A percentile compares a stretch with the other conserved stretches of the same genome.
phyloP scores from a whole-genome alignment of 2,113 vertebrate genomes.

The Herpailurus yagouaroundi region DNA sequence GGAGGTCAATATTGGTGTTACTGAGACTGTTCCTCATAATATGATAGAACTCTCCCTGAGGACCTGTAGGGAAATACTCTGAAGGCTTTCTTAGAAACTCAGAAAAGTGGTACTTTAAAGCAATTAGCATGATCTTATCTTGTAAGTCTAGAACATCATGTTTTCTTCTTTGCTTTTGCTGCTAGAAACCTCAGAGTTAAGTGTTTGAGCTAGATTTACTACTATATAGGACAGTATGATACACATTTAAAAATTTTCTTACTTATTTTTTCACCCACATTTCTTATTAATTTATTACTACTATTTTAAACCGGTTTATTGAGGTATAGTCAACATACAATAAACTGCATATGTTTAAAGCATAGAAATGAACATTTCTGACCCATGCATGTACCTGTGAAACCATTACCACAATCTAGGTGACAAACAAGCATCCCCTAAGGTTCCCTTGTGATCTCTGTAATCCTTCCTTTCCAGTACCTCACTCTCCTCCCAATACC shows the following conservation, averaged over 20 bases:
- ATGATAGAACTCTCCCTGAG: neutral
- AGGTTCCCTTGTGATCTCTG: too few species aligned
- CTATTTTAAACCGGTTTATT: neutral
- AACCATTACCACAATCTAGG: neutral
- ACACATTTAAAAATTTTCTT: neutral
- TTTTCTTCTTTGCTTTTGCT: neutral
- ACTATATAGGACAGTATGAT: neutral
- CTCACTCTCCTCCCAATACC: neutral
- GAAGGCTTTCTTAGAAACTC: neutral
- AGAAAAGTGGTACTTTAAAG: neutral
- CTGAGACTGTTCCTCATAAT: too few species aligned
- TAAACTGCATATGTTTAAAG: neutral
- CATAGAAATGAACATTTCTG: neutral
- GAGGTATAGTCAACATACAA: neutral
- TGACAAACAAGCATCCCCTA: accelerated
- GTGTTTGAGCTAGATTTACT: neutral
- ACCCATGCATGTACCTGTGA: neutral
- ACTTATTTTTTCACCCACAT: neutral
- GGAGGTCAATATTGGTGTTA: neutral
- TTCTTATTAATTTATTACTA: neutral
- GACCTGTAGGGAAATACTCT: neutral
- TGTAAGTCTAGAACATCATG: neutral
- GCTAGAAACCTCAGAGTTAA: neutral
- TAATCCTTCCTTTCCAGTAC: neutral
- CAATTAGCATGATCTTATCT: neutral